phyloP scores from a whole-genome alignment of 2,888 invertebrate genomes.

The Criorhina ranunculi region DNA sequence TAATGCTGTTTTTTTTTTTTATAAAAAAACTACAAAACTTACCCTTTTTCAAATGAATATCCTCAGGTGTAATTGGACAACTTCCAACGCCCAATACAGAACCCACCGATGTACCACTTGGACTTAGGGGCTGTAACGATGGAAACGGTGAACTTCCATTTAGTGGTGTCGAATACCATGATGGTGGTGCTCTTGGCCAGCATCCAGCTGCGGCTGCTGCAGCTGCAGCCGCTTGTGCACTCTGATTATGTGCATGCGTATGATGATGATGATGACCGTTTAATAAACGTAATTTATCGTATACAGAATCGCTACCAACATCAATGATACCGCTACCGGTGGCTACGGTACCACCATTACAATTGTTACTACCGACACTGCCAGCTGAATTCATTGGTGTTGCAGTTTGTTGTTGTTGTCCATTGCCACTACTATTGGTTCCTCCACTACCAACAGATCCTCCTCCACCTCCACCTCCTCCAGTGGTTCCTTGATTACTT shows the following conservation, averaged over 20 bases:
- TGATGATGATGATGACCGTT: conserved; percentile 79
- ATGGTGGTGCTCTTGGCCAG: conserved; percentile 82
- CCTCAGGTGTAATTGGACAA: conserved; percentile 78
- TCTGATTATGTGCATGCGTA: conserved; percentile 77
- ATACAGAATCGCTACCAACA: conserved; percentile 79
- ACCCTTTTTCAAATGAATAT: conserved; percentile 81
- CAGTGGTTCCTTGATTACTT: conserved; percentile 36
- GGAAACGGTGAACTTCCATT: conserved; percentile 78
- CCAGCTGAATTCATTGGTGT: conserved; percentile 82
- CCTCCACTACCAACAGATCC: conserved; percentile 21
- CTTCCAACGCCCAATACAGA: conserved; percentile 67
- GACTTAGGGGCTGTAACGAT: conserved; percentile 75
- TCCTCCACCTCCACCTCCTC: conserved; percentile 64
- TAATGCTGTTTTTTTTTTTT: neutral
- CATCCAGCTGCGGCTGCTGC: conserved; percentile 75
- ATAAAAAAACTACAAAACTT: too few species aligned
- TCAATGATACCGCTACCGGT: conserved; percentile 57
- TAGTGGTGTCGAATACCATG: conserved; percentile 83
- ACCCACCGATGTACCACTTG: conserved; percentile 63
- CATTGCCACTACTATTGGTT: conserved; percentile 46
- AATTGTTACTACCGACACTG: conserved; percentile 80
- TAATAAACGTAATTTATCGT: conserved; percentile 82
- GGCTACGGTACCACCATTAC: conserved; percentile 77
- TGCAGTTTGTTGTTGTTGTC: conserved; percentile 79
- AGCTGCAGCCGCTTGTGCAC: conserved; percentile 77